These are phyloP conservation scores for Brachirus orientalis DNA, from an alignment of 2,113 vertebrate species.

Conservation along the genomic window DNA sequence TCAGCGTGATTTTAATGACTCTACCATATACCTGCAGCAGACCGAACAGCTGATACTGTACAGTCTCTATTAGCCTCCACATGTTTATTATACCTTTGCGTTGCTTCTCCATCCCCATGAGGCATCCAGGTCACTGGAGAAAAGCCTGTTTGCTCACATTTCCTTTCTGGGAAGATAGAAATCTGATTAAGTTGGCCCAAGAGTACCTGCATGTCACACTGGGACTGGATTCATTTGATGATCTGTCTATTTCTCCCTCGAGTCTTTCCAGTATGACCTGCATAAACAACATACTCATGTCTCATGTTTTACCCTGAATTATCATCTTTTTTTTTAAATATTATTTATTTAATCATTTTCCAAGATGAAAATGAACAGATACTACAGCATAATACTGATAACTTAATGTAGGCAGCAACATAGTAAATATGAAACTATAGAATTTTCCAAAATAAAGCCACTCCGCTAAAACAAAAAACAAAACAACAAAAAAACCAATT, in stretches of 20 bases:
- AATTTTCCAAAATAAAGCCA: too few relatives aligned
- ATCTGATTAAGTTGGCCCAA: constrained; percentile 40
- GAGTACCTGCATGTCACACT: constrained; percentile 10
- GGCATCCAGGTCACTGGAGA: constrained; percentile 34
- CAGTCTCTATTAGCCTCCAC: constrained; percentile 6
- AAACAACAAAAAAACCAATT: too few relatives aligned
- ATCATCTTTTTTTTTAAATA: too few relatives aligned
- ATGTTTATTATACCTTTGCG: constrained; percentile 36
- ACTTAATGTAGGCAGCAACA: too few relatives aligned
- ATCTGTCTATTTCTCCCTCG: constrained; percentile 41
- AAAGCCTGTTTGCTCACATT: constrained; percentile 50
- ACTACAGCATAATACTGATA: too few relatives aligned
- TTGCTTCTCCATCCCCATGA: background rate
- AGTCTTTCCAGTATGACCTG: constrained; percentile 4
- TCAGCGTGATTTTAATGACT: constrained; percentile 41
- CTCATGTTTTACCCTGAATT: background rate
- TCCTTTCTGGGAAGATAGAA: constrained; percentile 53
- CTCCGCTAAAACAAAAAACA: too few relatives aligned
- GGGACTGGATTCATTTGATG: constrained; percentile 7
- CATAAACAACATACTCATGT: constrained; percentile 4
- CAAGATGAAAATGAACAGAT: background rate
- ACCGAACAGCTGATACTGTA: background rate
- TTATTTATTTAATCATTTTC: background rate
- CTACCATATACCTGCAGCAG: constrained; percentile 25
- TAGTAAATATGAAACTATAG: too few relatives aligned